Evolutionary conservation across 2,888 invertebrate species (phyloP).

Genomic region (Hartigia nigra): DNA sequence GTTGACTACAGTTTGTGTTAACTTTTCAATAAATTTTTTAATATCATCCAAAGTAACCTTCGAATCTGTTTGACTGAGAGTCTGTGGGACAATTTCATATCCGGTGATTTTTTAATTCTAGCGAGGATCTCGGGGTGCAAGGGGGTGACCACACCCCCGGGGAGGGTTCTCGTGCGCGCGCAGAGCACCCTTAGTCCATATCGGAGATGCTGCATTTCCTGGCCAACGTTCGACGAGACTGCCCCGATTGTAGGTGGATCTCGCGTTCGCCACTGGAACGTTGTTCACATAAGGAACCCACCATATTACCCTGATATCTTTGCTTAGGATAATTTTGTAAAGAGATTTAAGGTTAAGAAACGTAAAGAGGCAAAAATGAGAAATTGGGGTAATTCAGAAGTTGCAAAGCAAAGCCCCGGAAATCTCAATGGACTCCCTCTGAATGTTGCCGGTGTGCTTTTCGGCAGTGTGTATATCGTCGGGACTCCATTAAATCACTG

Average conservation of each 20-base stretch:
- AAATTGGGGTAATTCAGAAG: not conserved
- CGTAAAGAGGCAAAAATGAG: not conserved
- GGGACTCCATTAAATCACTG: slow-evolving; percentile 63
- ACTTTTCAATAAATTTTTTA: not conserved
- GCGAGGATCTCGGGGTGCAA: slow-evolving; percentile 27
- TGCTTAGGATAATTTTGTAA: not conserved
- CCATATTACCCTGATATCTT: not conserved
- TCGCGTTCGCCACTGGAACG: not conserved
- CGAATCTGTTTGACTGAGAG: not conserved
- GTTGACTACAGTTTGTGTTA: not conserved
- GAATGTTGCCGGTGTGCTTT: slow-evolving; percentile 15
- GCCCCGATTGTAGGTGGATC: not conserved
- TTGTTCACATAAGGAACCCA: not conserved
- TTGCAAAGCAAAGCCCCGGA: not conserved
- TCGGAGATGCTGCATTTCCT: slow-evolving; percentile 25
- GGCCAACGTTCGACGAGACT: slow-evolving; percentile 25
- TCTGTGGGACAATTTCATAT: not conserved
- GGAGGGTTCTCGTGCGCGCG: slow-evolving; percentile 54
- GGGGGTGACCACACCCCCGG: slow-evolving; percentile 52
- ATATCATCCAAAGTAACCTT: not conserved
- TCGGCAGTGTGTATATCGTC: slow-evolving; percentile 40
- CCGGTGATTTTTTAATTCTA: not conserved
- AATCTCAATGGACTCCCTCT: slow-evolving; percentile 6
- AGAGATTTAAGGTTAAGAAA: not conserved
- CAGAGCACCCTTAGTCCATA: slow-evolving; percentile 32